Base-by-base conservation (phyloP, 2,113 vertebrate species). In the Phycodurus eques region DNA sequence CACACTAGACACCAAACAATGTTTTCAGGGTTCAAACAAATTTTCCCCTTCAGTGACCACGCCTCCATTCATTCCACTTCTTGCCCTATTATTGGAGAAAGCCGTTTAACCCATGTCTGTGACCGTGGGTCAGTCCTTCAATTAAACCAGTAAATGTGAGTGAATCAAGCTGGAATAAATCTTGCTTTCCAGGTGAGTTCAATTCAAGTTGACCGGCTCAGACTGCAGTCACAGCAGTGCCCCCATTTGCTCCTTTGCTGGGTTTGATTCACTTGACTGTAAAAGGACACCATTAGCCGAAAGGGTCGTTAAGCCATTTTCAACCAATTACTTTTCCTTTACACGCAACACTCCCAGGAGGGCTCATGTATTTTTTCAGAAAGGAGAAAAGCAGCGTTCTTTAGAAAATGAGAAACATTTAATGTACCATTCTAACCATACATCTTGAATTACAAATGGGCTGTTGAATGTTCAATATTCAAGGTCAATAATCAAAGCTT, bases 241-340 rank as follows among this genome's bases (percentile, higher is more conserved):
- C 85, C 76, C 74, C 57, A 11, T 82, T 78, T 75, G 31, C 73
- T 81, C 64, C 3, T 80, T 78, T 68, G 64, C 76, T 60, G 73
- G 76, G 80, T 80, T 85, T 78, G 73, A 72, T 86, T 85, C 87
- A 70, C 71, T 86, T 86, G 80, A 80, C 84, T 83, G 80, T 83
- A 88, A 90, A 87, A 60, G 61, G 79, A 86, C 82, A 88, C 87
- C 83, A 85, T 87, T 85, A 82, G 78, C 68, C 68, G n/a, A 78
- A 68, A 35, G 69, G 71, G 68, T 83, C 19, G 61, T 84, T 88
- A 79, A 86, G 80, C 83, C 81, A 89, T 74, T 88, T 90, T 65
- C 68, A 73, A 72, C 88, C 83, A 87, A 91, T 91, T 89, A 81
- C 59, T 85, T 88, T 87, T 79, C 71, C 80, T 88, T 86, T 69